These are phyloP conservation scores for Limnodromus scolopaceus DNA, from an alignment of 2,797 vertebrate genomes.

Conservation along the genomic window DNA sequence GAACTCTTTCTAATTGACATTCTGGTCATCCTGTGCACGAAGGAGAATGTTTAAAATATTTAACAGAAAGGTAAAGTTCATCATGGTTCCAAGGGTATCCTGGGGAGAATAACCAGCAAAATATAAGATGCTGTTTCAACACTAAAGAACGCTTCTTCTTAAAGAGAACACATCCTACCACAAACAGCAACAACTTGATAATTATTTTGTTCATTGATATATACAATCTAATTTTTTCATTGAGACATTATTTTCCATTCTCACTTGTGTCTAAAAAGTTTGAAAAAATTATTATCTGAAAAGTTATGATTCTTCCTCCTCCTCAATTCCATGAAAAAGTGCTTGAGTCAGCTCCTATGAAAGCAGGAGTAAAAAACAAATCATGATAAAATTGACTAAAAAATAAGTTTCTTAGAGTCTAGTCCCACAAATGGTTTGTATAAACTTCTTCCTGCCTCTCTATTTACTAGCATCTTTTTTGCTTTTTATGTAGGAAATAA, in stretches of 20 bases:
- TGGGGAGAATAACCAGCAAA: neutral
- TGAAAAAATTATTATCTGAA: neutral
- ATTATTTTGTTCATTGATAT: neutral
- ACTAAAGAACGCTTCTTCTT: neutral
- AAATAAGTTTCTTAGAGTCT: neutral
- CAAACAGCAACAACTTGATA: neutral
- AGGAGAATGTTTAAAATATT: neutral
- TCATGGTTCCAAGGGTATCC: neutral
- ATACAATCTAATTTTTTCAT: accelerated
- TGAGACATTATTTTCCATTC: neutral
- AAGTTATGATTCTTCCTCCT: neutral
- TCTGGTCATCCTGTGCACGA: neutral
- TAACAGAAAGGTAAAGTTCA: constrained; percentile 27
- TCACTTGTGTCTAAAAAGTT: neutral
- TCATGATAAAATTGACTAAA: neutral
- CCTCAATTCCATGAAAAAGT: neutral
- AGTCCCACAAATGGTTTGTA: neutral
- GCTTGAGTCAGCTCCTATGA: neutral
- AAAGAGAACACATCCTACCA: neutral
- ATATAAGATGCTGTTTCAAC: neutral
- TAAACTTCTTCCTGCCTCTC: neutral
- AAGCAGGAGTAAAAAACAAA: accelerated
- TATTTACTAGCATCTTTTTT: neutral
- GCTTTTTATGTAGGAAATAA: neutral
- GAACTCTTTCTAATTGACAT: neutral